Evolutionary conservation across 2,113 vertebrate genomes (phyloP).

Genomic region (Miniopterus natalensis): DNA sequence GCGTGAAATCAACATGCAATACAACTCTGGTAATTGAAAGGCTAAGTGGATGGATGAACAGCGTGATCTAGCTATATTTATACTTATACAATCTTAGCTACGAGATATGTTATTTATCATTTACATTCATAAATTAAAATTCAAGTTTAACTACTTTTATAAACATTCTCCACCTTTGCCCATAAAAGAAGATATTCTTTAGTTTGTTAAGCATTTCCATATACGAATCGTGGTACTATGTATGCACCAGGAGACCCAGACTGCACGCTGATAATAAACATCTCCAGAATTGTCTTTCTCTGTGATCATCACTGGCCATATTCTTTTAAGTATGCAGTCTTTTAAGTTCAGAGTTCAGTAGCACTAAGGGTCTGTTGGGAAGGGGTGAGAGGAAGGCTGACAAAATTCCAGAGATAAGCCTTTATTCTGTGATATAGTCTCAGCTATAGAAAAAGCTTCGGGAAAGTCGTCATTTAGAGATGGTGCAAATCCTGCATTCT

Average conservation of each 20-base stretch:
- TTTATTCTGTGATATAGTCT: background rate
- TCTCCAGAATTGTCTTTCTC: background rate
- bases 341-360: background rate
- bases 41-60: background rate
- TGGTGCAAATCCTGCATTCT: background rate
- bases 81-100: background rate
- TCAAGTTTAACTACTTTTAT: slow-evolving; percentile 33
- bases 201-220: background rate
- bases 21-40: background rate
- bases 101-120: background rate
- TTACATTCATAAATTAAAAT: slow-evolving; percentile 55
- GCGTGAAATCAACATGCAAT: background rate
- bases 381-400: background rate
- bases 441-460: background rate
- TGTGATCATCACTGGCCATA: background rate
- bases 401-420: background rate
- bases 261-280: background rate
- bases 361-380: background rate
- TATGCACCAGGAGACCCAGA: background rate
- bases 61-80: background rate
- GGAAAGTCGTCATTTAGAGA: background rate
- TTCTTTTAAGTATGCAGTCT: background rate
- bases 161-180: background rate
- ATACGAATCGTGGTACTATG: background rate
- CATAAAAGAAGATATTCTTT: slow-evolving; percentile 12